These are phyloP conservation scores for Muricea muricata DNA, from an alignment of 92 coral and sea anemone genomes.

Conservation along the genomic window DNA sequence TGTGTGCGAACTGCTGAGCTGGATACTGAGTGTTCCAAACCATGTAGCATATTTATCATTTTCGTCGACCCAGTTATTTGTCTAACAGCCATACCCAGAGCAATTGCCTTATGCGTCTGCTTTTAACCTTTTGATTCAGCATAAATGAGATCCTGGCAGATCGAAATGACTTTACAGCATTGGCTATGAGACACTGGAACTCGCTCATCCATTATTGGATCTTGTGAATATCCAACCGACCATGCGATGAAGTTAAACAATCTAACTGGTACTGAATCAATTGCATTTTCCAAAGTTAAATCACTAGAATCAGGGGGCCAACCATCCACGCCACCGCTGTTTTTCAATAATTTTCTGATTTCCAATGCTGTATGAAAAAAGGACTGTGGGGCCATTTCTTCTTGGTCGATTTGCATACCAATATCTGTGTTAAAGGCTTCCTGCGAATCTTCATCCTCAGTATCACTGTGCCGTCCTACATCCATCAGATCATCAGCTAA, in stretches of 20 bases:
- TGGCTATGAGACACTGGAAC: background rate
- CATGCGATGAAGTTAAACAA: background rate
- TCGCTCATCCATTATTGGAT: background rate
- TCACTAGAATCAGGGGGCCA: slow-evolving; percentile 1
- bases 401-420: background rate
- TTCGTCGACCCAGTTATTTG: too few relatives aligned
- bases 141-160: background rate
- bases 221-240: slow-evolving; percentile 6
- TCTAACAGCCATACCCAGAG: too few relatives aligned
- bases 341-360: background rate
- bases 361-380: background rate
- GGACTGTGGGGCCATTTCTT: too few relatives aligned
- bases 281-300: background rate
- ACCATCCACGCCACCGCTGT: background rate
- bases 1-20: too few relatives aligned
- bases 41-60: too few relatives aligned
- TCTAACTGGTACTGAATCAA: background rate
- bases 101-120: too few relatives aligned
- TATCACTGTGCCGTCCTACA: background rate
- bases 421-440: background rate
- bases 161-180: background rate
- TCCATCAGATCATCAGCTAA: background rate
- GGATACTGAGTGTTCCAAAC: too few relatives aligned
- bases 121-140: too few relatives aligned
- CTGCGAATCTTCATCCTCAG: background rate